Evolutionary conservation across 2,888 invertebrate genomes (phyloP), one percentile per base, ranked within the genome.

Genomic region (Stomorhina lunata): DNA sequence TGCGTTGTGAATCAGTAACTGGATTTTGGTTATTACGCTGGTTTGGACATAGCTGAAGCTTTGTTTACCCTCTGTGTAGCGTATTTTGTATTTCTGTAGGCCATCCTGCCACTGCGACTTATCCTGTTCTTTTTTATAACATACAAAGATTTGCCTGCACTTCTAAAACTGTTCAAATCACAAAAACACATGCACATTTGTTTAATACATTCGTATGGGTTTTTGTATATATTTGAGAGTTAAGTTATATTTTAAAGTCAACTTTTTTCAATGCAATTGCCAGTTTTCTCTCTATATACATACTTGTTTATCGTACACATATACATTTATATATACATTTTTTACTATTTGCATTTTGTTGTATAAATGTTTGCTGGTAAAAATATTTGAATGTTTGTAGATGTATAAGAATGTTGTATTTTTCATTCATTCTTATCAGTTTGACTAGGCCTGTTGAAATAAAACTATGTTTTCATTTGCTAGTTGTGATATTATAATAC

Each of bases 401-500:
- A 0, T 29, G 20, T 34, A 20, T 45, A 22, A 25, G 25, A 25
- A 37, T 71, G 45, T 63, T 7, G 7, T 2, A 20, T 45, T 45
- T 45, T 9, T 43, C n/a, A n/a, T 50, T 40, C 27, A 15, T 53
- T 37, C 71, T 68, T 61, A 77, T 68, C 71, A 71, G 57, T 79
- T 79, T 55, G 71, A 61, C 63, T 72, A 48, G 61, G n/a, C n/a
- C 45, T 65, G 77, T 69, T 69, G 77, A 78, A 63, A 69, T 69
- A 78, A 69, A 78, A 78, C 50, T 63, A 2, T 9, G 15, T 59
- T 48, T 76, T 45, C 34, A 57, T 55, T 66, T 59, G 68, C 32
- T 25, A 15, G 37, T 59, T 17, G 15, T n/a, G n/a, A n/a, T n/a
- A 17, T 32, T 17, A 10, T 12, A n/a, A 37, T 59, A 25, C 15